phyloP scores from a whole-genome alignment of 2,797 vertebrate genomes.

The Anolis apletophallus region DNA sequence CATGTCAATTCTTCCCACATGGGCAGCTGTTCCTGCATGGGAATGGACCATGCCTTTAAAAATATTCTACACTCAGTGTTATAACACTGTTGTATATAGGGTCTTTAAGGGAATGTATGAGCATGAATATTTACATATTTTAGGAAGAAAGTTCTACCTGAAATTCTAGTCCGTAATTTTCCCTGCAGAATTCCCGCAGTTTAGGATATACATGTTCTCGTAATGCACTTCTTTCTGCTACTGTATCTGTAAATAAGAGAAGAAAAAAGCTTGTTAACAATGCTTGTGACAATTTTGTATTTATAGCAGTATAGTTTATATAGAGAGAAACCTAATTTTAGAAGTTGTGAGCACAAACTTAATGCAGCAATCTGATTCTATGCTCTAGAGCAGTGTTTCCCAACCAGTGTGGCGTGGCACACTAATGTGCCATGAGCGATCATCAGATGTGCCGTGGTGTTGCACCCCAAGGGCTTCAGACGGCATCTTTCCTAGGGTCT shows the following conservation, averaged over 20 bases:
- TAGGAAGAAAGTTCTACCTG: slow-evolving; percentile 83
- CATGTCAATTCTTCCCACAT: not conserved
- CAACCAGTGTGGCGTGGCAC: too few relatives aligned
- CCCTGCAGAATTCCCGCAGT: slow-evolving; percentile 97
- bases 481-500: too few relatives aligned
- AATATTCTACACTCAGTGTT: not conserved
- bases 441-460: too few relatives aligned
- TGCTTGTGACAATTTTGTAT: slow-evolving; percentile 29
- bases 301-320: slow-evolving; percentile 11
- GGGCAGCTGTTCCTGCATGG: not conserved
- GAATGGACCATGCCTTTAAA: not conserved
- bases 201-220: slow-evolving; percentile 97
- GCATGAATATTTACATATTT: not conserved
- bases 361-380: slow-evolving; percentile 6
- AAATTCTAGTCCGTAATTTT: slow-evolving; percentile 99
- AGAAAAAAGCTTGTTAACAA: slow-evolving; percentile 36
- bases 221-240: slow-evolving; percentile 93
- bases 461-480: too few relatives aligned
- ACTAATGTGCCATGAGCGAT: too few relatives aligned
- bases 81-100: too few relatives aligned
- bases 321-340: not conserved
- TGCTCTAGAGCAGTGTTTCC: not conserved
- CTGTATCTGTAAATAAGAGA: slow-evolving; percentile 85
- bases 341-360: slow-evolving; percentile 21
- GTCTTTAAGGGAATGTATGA: not conserved